Evolutionary conservation across 2,888 invertebrate species (phyloP).

Genomic region (Eristalis pertinax): DNA sequence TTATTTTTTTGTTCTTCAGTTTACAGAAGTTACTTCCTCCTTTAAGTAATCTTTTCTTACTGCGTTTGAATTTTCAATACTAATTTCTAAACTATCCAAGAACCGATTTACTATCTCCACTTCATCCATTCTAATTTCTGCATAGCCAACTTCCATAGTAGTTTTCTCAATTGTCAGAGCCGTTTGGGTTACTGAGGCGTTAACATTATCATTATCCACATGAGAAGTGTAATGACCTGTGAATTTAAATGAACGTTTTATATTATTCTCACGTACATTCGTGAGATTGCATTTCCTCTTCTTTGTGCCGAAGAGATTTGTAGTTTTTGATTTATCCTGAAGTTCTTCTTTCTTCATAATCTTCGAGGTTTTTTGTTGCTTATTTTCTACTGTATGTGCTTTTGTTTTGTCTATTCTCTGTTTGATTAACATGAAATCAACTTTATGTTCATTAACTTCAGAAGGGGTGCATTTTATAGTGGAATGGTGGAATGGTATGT

Average conservation of each 20-base stretch:
- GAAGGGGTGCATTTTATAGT: background rate
- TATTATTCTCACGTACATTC: no score
- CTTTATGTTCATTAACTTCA: background rate
- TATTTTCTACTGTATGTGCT: background rate
- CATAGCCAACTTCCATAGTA: background rate
- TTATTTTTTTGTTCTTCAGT: no score
- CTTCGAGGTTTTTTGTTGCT: no score
- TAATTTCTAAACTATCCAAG: background rate
- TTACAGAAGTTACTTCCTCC: no score
- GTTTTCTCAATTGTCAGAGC: background rate
- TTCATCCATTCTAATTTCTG: no score
- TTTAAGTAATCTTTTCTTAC: background rate
- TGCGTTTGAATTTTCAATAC: slow-evolving; percentile 1
- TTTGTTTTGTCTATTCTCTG: background rate
- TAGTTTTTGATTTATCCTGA: background rate
- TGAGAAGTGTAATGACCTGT: no score
- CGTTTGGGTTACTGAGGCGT: background rate
- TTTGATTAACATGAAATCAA: background rate
- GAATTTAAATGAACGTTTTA: no score
- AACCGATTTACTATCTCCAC: background rate
- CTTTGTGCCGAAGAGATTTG: background rate
- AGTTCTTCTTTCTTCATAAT: background rate
- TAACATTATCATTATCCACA: no score
- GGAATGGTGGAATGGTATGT: background rate
- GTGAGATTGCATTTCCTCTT: background rate